These are phyloP conservation scores for Camponotus vicinus DNA, from an alignment of 1,140 invertebrate genomes.

Conservation along the genomic window DNA sequence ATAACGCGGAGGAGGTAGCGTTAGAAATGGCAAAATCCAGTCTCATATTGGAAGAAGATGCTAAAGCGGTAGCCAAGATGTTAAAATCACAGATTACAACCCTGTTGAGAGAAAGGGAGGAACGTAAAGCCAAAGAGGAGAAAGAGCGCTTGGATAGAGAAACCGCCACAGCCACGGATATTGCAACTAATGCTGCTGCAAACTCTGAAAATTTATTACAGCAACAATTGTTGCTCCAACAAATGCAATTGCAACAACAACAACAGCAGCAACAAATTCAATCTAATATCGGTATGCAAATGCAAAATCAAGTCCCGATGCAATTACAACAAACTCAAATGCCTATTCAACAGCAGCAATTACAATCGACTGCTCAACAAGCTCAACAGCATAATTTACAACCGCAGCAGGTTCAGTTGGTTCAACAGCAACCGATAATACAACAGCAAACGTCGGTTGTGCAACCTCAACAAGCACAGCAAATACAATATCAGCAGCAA, in stretches of 20 bases:
- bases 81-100: slow-evolving; percentile 93
- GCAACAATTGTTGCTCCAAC: slow-evolving; percentile 86
- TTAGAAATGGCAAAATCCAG: slow-evolving; percentile 98
- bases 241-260: slow-evolving; percentile 87
- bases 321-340: slow-evolving; percentile 87
- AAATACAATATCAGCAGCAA: slow-evolving; percentile 84
- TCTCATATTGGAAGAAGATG: slow-evolving; percentile 96
- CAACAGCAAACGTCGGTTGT: slow-evolving; percentile 88
- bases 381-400: slow-evolving; percentile 82
- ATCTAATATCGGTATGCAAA: slow-evolving; percentile 79
- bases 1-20: slow-evolving; percentile 98
- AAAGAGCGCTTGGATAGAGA: slow-evolving; percentile 84
- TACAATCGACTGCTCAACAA: slow-evolving; percentile 76
- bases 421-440: slow-evolving; percentile 81
- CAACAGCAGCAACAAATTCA: slow-evolving; percentile 86
- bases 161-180: slow-evolving; percentile 73
- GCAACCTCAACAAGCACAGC: slow-evolving; percentile 88
- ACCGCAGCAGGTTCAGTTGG: slow-evolving; percentile 83
- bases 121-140: slow-evolving; percentile 86
- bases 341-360: slow-evolving; percentile 85
- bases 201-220: slow-evolving; percentile 82
- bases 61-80: slow-evolving; percentile 94
- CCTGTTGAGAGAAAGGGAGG: slow-evolving; percentile 89
- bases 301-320: slow-evolving; percentile 78
- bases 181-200: slow-evolving; percentile 46